Evolutionary conservation across 2,797 vertebrate species (phyloP).

Genomic region (Schizothorax lantsangensis): DNA sequence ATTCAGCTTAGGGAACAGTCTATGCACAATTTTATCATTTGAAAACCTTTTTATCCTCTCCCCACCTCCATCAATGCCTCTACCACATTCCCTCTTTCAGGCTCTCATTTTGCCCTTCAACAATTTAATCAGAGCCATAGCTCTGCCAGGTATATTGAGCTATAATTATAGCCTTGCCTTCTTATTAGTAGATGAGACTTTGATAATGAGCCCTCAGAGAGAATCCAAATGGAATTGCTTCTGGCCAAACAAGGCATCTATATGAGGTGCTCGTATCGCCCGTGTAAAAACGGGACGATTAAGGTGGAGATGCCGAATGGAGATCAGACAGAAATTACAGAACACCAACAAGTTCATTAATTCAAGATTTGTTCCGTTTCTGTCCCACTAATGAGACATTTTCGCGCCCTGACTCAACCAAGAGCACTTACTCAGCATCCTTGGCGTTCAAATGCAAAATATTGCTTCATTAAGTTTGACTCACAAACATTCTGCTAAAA

Average conservation of each 20-base stretch:
- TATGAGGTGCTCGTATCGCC: background rate
- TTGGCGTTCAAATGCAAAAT: constrained; percentile 7
- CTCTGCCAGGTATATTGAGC: constrained; percentile 67
- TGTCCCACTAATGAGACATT: constrained; percentile 4
- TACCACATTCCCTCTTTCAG: constrained; percentile 15
- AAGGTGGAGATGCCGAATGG: constrained; percentile 4
- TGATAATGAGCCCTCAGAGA: constrained; percentile 70
- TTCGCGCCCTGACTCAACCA: background rate
- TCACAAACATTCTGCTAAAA: background rate
- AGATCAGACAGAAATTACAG: constrained; percentile 36
- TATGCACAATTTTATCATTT: constrained; percentile 24
- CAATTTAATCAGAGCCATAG: constrained; percentile 60
- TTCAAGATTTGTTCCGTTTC: constrained; percentile 4
- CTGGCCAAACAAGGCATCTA: constrained; percentile 52
- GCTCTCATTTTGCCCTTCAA: constrained; percentile 39
- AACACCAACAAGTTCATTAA: constrained; percentile 47
- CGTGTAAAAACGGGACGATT: constrained; percentile 40
- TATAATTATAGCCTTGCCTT: constrained; percentile 75
- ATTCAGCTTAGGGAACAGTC: constrained; percentile 27
- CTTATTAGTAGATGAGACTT: constrained; percentile 75
- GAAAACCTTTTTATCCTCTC: constrained; percentile 11
- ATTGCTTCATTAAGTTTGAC: background rate
- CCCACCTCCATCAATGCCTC: constrained; percentile 9
- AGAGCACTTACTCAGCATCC: background rate
- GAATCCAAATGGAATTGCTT: constrained; percentile 72